Evolutionary conservation across 2,888 invertebrate genomes (phyloP), one percentile per base, ranked within the genome.

Genomic region (Lissonota sp.): DNA sequence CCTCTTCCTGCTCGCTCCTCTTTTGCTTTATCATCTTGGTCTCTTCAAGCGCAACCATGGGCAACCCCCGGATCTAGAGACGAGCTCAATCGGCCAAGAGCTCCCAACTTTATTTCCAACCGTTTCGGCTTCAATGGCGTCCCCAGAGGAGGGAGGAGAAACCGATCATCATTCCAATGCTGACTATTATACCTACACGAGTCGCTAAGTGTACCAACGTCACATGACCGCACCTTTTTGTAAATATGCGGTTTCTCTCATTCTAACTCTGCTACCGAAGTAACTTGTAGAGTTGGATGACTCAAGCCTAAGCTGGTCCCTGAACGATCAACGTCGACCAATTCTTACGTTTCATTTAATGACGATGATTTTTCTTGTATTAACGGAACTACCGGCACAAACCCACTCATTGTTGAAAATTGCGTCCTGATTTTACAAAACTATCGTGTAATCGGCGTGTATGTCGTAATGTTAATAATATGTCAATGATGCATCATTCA

Each of bases 11-110:
- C 49, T 51, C 51, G 5, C 46, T 58, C 44, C 63, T 82, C 80
- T 74, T 80, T 71, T 62, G 77, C 70, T 75, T 72, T 81, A 71
- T 73, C 67, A 75, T 80, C 75, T 71, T 26, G 57, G 42, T 64
- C 74, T 66, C 58, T 71, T 57, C 42, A 40, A 53, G 70, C 64
- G 69, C 51, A 71, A 55, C 70, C 57, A 67, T n/a, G n/a, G 53
- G 40, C 63, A 67, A 72, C 67, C 72, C 69, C 72, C 40, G 58
- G 70, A 64, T 57, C 80, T 72, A 69, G 70, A 44, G 58, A 26
- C 26, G 60, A 37, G 40, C 69, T 80, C 75, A 76, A 77, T 80
- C 72, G 63, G 70, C 73, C 69, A 74, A 44, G 53, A 64, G 62
- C 53, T 51, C 70, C 78, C 76, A 55, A 67, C 55, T 67, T 26